A percentile compares a stretch with the other conserved stretches of the same genome.
These are phyloP conservation scores for Zele albiditarsus DNA, from an alignment of 2,888 invertebrate species.

Conservation along the genomic window DNA sequence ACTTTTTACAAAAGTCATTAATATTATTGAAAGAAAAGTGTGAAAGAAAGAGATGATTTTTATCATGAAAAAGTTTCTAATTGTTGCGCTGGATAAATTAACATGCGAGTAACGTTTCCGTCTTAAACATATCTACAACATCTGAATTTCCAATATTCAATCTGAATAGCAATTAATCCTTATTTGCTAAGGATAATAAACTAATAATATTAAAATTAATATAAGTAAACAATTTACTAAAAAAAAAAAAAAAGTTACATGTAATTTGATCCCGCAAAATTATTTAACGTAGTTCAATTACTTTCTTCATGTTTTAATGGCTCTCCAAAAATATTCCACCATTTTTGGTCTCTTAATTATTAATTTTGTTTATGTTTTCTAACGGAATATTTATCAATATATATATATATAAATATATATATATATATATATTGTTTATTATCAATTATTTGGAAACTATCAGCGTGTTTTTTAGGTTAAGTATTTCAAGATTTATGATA, in stretches of 20 bases:
- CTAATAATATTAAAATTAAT: neutral
- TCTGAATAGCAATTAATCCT: neutral
- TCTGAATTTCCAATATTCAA: constrained; percentile 33
- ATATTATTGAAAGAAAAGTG: neutral
- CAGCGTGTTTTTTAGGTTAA: neutral
- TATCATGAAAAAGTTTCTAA: constrained; percentile 31
- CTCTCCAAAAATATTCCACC: too few relatives aligned
- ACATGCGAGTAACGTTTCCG: constrained; percentile 49
- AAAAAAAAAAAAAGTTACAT: neutral
- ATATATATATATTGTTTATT: neutral
- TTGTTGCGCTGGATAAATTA: constrained; percentile 25
- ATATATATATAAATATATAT: neutral
- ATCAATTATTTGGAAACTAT: neutral
- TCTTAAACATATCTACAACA: constrained; percentile 56
- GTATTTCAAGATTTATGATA: neutral
- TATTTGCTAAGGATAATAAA: constrained; percentile 4
- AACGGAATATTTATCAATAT: neutral
- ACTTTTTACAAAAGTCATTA: constrained; percentile 27
- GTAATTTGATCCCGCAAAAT: neutral
- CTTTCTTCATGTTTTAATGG: neutral
- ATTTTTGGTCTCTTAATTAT: neutral
- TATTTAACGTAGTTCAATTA: neutral
- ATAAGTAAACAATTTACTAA: constrained; percentile 1
- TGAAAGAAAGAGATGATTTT: neutral
- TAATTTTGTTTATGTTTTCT: neutral